These are phyloP conservation scores for Misgurnus anguillicaudatus DNA, from an alignment of 2,113 vertebrate genomes.

Conservation along the genomic window DNA sequence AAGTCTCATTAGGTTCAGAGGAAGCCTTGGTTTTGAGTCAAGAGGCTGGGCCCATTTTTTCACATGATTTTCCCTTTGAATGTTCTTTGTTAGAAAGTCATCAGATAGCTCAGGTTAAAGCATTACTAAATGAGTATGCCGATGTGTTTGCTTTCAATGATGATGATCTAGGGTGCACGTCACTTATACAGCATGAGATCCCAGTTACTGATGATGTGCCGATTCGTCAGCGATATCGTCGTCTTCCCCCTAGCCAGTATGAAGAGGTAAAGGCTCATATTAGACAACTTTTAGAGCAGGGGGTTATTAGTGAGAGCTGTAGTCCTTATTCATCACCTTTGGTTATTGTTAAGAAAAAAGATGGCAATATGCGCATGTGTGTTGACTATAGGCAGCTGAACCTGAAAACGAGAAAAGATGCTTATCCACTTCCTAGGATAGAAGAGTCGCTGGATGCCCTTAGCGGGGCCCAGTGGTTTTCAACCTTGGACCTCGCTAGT, in stretches of 20 bases:
- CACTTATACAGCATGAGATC: background rate
- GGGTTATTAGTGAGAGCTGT: background rate
- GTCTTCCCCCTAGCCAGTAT: background rate
- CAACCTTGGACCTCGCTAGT: background rate
- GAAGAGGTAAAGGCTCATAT: constrained; percentile 5
- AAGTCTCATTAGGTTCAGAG: background rate
- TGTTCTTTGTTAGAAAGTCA: background rate
- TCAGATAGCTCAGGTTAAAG: background rate
- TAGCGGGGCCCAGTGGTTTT: background rate
- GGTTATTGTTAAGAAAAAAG: background rate
- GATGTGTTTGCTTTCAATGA: background rate
- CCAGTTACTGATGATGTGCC: background rate
- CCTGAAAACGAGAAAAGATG: no score
- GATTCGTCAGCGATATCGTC: background rate
- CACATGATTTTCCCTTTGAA: background rate
- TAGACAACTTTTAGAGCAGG: background rate
- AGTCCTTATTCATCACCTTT: background rate
- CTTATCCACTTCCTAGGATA: no score
- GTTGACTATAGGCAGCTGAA: background rate
- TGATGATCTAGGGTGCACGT: background rate
- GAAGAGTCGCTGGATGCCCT: background rate
- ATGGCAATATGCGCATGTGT: background rate
- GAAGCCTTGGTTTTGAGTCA: background rate
- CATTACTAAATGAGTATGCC: background rate
- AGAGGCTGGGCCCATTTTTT: background rate